Evolutionary conservation across 2,113 vertebrate species (phyloP).

Genomic region (Lycaon pictus): DNA sequence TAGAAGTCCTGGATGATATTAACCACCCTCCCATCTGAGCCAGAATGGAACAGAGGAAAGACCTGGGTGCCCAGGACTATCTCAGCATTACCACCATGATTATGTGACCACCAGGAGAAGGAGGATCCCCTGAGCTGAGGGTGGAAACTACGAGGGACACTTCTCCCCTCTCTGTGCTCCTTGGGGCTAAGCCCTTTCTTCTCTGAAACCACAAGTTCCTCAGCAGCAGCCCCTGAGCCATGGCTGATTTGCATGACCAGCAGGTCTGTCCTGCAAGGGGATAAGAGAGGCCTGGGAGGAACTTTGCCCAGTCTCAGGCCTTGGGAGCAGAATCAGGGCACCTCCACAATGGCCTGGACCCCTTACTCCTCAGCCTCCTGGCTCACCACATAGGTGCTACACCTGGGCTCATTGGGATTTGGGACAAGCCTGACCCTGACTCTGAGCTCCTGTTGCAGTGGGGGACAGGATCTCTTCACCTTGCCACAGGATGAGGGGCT

Average conservation of each 20-base stretch:
- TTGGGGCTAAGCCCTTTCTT: neutral
- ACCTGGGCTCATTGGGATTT: neutral
- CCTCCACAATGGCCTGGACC: neutral
- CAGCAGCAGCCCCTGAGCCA: neutral
- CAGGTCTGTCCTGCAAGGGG: neutral
- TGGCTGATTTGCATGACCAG: slow-evolving; percentile 29
- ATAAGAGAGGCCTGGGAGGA: neutral
- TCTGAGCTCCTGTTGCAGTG: neutral
- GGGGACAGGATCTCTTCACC: neutral
- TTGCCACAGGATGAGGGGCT: neutral
- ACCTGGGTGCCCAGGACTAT: neutral
- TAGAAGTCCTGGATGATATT: neutral
- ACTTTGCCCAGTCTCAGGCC: neutral
- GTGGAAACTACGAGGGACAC: accelerated
- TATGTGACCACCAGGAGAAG: too few species aligned
- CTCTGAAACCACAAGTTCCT: neutral
- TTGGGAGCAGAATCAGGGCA: neutral
- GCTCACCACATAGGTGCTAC: neutral
- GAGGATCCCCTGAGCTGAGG: accelerated
- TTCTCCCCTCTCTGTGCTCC: too few species aligned
- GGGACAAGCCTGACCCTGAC: neutral
- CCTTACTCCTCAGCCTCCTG: neutral
- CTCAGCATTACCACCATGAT: neutral
- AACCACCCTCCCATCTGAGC: neutral
- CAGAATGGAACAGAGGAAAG: neutral